Conservation (phyloP, 2,113 vertebrate genomes). For the Halcyon malimbica region DNA sequence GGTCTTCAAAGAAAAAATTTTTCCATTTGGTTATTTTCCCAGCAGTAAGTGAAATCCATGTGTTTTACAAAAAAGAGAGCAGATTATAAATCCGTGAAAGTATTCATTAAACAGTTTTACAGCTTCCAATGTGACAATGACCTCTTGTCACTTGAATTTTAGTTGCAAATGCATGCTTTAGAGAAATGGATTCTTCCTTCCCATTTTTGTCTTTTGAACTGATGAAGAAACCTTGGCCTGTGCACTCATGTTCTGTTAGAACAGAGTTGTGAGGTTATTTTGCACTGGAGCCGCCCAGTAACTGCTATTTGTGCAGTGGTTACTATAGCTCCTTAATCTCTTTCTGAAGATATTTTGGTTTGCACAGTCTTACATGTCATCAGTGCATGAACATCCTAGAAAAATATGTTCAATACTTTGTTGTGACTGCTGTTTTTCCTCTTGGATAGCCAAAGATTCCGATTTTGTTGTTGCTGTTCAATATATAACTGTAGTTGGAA, state of each 20-base stretch:
- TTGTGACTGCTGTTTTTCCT: not conserved
- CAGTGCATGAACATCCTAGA: not conserved
- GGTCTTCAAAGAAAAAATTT: not conserved
- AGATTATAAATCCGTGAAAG: not conserved
- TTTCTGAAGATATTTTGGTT: constrained; percentile 5
- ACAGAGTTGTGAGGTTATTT: constrained; percentile 23
- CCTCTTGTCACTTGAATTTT: not conserved
- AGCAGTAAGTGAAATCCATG: not conserved
- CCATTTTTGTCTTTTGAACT: not conserved
- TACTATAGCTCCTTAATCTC: constrained; percentile 38
- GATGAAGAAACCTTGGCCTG: not conserved
- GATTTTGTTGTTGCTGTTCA: not conserved
- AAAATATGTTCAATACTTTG: not conserved
- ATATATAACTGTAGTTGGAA: not conserved
- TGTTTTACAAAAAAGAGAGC: not conserved
- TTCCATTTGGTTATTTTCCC: not conserved
- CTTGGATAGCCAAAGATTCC: not conserved
- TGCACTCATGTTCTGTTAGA: not conserved
- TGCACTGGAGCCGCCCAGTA: not conserved
- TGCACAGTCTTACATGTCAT: not conserved
- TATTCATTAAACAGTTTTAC: not conserved
- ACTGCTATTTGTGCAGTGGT: constrained; percentile 1
- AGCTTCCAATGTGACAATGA: not conserved
- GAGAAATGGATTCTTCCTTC: not conserved
- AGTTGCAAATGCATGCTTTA: not conserved